Percentiles rank a stretch among this genome's conserved stretches.
Evolutionary conservation across 2,113 vertebrate species (phyloP).

Genomic region (Grammomys dolichurus): DNA sequence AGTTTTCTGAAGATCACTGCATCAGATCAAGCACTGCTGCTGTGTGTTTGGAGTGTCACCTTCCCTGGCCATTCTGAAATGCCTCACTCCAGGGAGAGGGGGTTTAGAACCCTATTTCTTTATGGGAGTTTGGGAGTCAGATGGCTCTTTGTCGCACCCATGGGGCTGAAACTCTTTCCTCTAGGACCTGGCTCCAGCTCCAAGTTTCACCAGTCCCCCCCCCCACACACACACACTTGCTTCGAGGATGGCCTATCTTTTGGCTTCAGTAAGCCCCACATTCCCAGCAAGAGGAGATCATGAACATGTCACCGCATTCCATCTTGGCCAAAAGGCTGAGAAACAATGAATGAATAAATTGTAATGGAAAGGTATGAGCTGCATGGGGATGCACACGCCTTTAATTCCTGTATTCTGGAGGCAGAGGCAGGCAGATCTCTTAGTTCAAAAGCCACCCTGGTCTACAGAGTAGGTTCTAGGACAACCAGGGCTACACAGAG

Average conservation of each 20-base stretch:
- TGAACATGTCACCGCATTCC: rapidly evolving
- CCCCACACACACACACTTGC: too few species aligned
- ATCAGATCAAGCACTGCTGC: neutral
- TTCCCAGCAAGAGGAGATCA: rapidly evolving
- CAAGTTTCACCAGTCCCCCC: rapidly evolving
- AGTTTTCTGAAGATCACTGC: neutral
- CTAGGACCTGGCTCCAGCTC: rapidly evolving
- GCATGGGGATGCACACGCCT: too few species aligned
- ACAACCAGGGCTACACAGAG: too few species aligned
- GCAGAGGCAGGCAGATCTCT: too few species aligned
- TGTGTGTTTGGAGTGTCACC: too few species aligned
- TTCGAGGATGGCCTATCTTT: neutral
- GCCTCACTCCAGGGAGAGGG: neutral
- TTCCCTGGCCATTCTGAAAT: neutral
- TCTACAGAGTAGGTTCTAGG: too few species aligned
- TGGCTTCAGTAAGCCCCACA: neutral
- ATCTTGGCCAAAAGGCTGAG: neutral
- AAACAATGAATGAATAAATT: neutral
- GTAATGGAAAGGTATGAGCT: neutral
- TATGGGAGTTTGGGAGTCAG: neutral
- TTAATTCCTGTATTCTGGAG: too few species aligned
- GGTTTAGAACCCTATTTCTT: neutral
- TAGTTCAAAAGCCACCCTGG: too few species aligned
- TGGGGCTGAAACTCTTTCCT: neutral
- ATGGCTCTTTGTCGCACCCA: neutral